Base-by-base conservation (phyloP, 2,113 vertebrate species). In the Psilopogon haemacephalus region DNA sequence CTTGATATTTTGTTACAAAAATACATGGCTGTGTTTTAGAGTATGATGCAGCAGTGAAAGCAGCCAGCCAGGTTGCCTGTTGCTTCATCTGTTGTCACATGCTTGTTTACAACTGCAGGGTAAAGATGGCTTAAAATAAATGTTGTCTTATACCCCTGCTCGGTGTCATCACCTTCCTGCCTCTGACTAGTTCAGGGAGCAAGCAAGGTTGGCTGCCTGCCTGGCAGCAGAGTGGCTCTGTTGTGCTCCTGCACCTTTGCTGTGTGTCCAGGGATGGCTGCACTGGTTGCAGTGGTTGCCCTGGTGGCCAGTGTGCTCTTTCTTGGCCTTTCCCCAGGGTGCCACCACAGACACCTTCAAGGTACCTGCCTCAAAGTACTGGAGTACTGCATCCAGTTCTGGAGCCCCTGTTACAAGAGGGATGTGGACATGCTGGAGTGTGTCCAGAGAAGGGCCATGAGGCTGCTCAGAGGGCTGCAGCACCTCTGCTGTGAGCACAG, bases 61-160 rank as follows among this genome's bases (percentile, higher is more conserved):
- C 84, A 91, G 71, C 59, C 30, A 55, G 59, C 55, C 10, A 1
- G 15, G 26, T 16, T 85, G 74, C n/a, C 23, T 92, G 15, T 95
- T 87, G 55, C 91, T 91, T 94, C 89, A 70, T 87, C 72, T 20
- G 55, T 50, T 83, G 71, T 96, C 93, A 88, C 85, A 73, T 89
- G 75, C 89, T 94, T 94, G 91, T 95, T 96, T 93, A 91, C 78
- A 67, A 37, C 68, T 23, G 23, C 26, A 33, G 78, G 50, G 65
- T 16, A 33, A 78, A 82, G 44, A 38, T 65, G 35, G 56, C 86
- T 94, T 93, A 94, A 95, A 96, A 95, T 94, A 95, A 93, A 48
- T 26, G 26, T 83, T 4, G 90, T 60, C 42, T 73, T 85, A 26
- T 68, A 77, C 6, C 44, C 44, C 26, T 20, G 75, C 56, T 80